Percentiles rank a stretch among this genome's conserved stretches.
phyloP scores from a whole-genome alignment of 2,888 invertebrate genomes.

The Dyspetes luteomarginatus region DNA sequence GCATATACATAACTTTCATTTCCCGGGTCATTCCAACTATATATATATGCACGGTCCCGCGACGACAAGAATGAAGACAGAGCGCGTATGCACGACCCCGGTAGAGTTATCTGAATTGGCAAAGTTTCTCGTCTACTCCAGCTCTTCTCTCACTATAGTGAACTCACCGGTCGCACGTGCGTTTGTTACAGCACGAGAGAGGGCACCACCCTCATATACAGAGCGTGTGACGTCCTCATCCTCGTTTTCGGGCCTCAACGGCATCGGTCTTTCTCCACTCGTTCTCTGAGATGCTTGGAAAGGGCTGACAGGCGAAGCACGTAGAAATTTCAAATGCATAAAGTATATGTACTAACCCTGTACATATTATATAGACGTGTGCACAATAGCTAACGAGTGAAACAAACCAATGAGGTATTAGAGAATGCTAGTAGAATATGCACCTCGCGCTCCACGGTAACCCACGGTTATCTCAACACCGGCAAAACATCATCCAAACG shows the following conservation, averaged over 20 bases:
- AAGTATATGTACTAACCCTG: neutral
- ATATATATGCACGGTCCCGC: slow-evolving; percentile 1
- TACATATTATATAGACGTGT: neutral
- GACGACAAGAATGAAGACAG: slow-evolving; percentile 50
- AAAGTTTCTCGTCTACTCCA: slow-evolving; percentile 55
- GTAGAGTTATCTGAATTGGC: slow-evolving; percentile 59
- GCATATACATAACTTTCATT: slow-evolving; percentile 15
- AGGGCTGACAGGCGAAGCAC: neutral
- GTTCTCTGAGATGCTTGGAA: neutral
- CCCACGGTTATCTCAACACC: no score
- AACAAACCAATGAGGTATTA: slow-evolving; percentile 18
- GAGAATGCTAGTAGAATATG: no score
- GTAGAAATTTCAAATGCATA: neutral
- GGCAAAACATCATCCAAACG: no score
- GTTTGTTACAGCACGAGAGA: slow-evolving; percentile 23
- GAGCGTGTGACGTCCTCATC: slow-evolving; percentile 8
- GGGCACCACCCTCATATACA: neutral
- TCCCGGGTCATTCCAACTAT: neutral
- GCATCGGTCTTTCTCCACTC: slow-evolving; percentile 47
- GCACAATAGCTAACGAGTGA: slow-evolving; percentile 18
- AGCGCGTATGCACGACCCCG: slow-evolving; percentile 38
- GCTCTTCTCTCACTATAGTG: slow-evolving; percentile 10
- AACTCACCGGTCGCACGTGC: slow-evolving; percentile 53
- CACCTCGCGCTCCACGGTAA: no score
- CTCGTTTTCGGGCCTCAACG: slow-evolving; percentile 25